Evolutionary conservation across 2,113 vertebrate genomes (phyloP).

Genomic region (Rallus limicola): DNA sequence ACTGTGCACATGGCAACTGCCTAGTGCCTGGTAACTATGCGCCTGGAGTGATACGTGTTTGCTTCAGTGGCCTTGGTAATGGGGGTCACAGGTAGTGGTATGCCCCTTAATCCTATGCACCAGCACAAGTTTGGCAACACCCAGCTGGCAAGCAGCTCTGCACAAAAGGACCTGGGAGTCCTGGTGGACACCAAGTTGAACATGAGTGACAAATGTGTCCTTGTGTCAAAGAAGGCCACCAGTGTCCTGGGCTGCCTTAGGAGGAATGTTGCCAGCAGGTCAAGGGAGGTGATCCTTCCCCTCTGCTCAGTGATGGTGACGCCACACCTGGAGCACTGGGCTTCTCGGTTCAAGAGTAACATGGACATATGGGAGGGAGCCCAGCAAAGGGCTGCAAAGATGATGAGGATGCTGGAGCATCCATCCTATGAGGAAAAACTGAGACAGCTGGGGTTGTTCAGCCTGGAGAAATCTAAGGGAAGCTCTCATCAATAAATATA

Average conservation of each 20-base stretch:
- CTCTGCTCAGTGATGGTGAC: neutral
- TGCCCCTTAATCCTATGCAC: neutral
- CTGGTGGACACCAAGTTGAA: neutral
- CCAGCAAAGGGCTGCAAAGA: neutral
- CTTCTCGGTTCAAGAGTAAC: neutral
- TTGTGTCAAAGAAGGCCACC: neutral
- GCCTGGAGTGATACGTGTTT: neutral
- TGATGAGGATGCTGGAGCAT: neutral
- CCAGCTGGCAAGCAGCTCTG: neutral
- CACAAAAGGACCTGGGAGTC: neutral
- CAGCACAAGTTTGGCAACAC: neutral
- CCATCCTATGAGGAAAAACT: neutral
- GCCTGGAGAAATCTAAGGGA: neutral
- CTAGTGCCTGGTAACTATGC: too few species aligned
- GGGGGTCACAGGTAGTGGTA: neutral
- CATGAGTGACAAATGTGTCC: neutral
- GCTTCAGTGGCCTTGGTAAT: neutral
- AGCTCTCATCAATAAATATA: neutral
- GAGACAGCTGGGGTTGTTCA: neutral
- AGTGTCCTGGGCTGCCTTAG: neutral
- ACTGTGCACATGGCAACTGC: neutral
- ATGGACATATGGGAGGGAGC: fast-evolving
- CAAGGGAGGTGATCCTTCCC: neutral
- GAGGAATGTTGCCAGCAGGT: neutral
- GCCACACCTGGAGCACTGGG: neutral